Base-by-base conservation (phyloP, 2,113 vertebrate genomes). In the Tylochromis polylepis region DNA sequence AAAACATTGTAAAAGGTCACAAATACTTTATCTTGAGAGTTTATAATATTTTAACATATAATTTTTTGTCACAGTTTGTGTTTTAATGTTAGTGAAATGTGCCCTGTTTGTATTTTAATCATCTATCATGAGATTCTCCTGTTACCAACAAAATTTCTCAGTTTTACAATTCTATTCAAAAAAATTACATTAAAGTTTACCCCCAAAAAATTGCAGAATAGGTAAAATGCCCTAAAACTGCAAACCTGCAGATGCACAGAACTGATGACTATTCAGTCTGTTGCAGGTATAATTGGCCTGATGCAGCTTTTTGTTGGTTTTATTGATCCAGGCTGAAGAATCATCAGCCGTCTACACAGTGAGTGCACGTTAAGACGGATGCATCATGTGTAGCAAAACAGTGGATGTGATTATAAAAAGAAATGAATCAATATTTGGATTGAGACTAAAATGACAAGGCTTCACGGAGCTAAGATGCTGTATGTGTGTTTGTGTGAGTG, bases 251-350 rank as follows among this genome's bases (percentile, higher is more conserved):
- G 43, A 70, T n/a, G 46, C 24, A 83, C 20, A 55, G 59, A 86
- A 84, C 12, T 85, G 85, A 87, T 88, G 88, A 90, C 43, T 82
- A 27, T 34, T 91, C 62, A 86, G 38, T 83, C 31, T 49, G 15
- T n/a, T 34, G 20, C 18, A 72, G 27, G 81, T 15, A 53, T 89
- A 90, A 87, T 81, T 84, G 62, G 65, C 70, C 88, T 92, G 89
- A 91, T 72, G 62, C 81, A 90, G 93, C 88, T 59, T 88, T 93
- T 86, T 75, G 65, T n/a, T 46, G 31, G 29, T 41, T 83, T 91
- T 79, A 94, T 92, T 7, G 87, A 90, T 92, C 57, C 7, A 78
- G 78, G 5, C 34, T 22, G 5, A 81, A 18, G 8, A 81, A n/a
- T 34, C 43, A 41, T 85, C 84, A 59, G 65, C 27, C 22, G 79